These are phyloP conservation scores for Cathartes aura DNA, from an alignment of 2,113 vertebrate species.

Conservation along the genomic window DNA sequence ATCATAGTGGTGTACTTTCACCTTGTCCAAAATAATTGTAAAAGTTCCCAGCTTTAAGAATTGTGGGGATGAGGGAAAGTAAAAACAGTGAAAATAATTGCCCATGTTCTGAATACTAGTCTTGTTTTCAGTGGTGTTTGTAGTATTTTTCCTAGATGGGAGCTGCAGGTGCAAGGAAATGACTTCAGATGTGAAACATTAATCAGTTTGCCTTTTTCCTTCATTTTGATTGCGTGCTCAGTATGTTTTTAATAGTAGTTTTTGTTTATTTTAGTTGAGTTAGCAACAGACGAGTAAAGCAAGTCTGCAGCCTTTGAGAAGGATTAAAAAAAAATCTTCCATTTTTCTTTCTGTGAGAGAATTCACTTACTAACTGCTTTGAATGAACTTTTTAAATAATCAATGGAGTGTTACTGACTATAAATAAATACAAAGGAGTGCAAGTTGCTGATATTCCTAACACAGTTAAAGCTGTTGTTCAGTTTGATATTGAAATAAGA, in stretches of 20 bases:
- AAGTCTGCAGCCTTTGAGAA: slow-evolving; percentile 34
- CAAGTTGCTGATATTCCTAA: neutral
- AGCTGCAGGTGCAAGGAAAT: slow-evolving; percentile 71
- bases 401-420: neutral
- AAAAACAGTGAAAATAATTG: slow-evolving; percentile 50
- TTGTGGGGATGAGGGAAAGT: neutral
- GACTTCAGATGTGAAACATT: slow-evolving; percentile 67
- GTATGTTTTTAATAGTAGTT: slow-evolving; percentile 55
- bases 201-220: slow-evolving; percentile 43
- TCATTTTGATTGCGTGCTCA: neutral
- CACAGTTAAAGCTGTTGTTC: neutral
- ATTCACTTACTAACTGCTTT: neutral
- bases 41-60: slow-evolving; percentile 3
- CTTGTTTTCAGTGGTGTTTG: slow-evolving; percentile 53
- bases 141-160: slow-evolving; percentile 58
- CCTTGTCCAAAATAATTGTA: slow-evolving; percentile 39
- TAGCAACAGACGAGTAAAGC: neutral
- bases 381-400: slow-evolving; percentile 19
- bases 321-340: neutral
- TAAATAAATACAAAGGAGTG: slow-evolving; percentile 15
- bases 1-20: neutral
- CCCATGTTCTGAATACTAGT: slow-evolving; percentile 56
- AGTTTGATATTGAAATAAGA: neutral
- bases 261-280: slow-evolving; percentile 55
- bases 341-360: neutral